Base-by-base conservation (phyloP, 2,888 invertebrate genomes). In the Galerucella nymphaeae region DNA sequence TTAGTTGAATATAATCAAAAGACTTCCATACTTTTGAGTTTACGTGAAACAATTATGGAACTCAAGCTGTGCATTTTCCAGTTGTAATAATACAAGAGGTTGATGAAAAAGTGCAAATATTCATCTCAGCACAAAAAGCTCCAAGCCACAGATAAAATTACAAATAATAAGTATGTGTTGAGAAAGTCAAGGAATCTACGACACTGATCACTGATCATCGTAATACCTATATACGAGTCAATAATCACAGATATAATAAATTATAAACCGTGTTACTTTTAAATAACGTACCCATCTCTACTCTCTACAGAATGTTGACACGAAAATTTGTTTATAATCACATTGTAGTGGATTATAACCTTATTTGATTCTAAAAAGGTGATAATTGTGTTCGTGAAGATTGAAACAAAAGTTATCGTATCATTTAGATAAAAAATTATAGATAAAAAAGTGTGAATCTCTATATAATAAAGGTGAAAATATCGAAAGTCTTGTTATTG, bases 271-370 rank as follows among this genome's bases (percentile, higher is more conserved):
- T 30, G 58, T 30, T 30, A 59, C 23, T 59, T 11, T 23, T 5
- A 6, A 48, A 23, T 13, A 63, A 45, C 18, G 45, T 23, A 18
- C 9, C 16, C 53, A 53, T 18, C 53, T 53, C 53, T 53, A 53
- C 18, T 53, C 18, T 53, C 18, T 9, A 53, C 11, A 53, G 53
- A 53, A 53, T 53, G 53, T 53, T 50, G 50, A 50, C 50, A n/a
- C 14, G 16, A 8, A 1, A 53, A 53, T 10, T 53, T 53, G 16
- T 16, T 18, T 53, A 2, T n/a, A 50, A 50, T 9, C 8, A 9
- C 23, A 23, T 3, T 23, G 23, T 23, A 3, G 23, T 23, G 23
- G 23, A 16, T n/a, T 16, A 50, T 10, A 45, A 45, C 45, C 45
- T 45, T 14, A 18, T 53, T 53, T 10, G 18, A 18, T 53, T 16